Evolutionary conservation across 2,113 vertebrate species (phyloP), one percentile per base, ranked within the genome.

Genomic region (Ammodramus savannarum): DNA sequence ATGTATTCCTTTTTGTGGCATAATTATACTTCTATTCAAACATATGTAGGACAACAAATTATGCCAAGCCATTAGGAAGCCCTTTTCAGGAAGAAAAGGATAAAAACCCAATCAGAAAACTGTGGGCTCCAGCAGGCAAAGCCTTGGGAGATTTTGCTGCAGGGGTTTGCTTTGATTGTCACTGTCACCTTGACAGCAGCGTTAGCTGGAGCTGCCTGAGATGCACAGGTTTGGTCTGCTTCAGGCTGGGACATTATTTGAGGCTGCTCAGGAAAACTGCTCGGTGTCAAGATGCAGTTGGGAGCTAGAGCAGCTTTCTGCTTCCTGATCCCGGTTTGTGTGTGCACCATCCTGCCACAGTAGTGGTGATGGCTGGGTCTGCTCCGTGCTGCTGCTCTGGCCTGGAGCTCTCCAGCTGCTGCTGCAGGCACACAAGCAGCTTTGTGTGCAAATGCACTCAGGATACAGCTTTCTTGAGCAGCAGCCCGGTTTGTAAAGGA

Each of bases 251-350:
- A 3, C 1, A 1, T 65, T 31, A 3, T 23, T 59, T 29, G 15
- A 18, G 43, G 5, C 41, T 26, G 31, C 69, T 87, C 9, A 14
- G 85, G 74, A 20, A 54, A 68, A 51, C 14, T 11, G 44, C 23
- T 16, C 55, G 0, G 0, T n/a, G 49, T 32, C 43, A 11, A 59
- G 76, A 16, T 7, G 39, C 0, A 0, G 29, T 43, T 46, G 20
- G 1, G 4, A 59, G 34, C 63, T 18, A 1, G 36, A 68, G 87
- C 67, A 68, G 41, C 63, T 69, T 48, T 23, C 26, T 16, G 0
- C 23, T 57, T 67, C 25, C 27, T 11, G 11, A 2, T 11, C 6
- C 11, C n/a, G 21, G 16, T n/a, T 11, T 31, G 44, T 10, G 39
- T 12, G 16, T 18, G 1, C 4, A 1, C 36, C 29, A 5, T 12